Conservation (phyloP, 2,797 vertebrate genomes). For the Sarcophilus harrisii region DNA sequence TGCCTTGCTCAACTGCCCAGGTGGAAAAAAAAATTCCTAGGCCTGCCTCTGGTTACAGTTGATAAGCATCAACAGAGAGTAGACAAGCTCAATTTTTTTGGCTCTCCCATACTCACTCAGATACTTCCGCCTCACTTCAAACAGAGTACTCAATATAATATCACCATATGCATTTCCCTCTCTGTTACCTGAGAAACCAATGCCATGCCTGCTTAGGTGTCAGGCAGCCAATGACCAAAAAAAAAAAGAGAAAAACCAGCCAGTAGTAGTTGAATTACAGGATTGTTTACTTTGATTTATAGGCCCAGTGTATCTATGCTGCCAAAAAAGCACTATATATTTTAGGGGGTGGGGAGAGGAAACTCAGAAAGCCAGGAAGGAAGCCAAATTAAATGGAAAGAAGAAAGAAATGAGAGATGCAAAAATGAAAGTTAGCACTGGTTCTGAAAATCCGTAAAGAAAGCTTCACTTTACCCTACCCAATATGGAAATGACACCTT, state of each 20-base stretch:
- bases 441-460: background rate
- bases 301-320: background rate
- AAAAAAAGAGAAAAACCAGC: background rate
- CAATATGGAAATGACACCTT: background rate
- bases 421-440: background rate
- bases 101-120: background rate
- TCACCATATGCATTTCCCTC: background rate
- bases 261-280: background rate
- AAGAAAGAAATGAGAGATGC: background rate
- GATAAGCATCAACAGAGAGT: background rate
- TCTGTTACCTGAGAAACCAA: background rate
- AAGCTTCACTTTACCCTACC: background rate
- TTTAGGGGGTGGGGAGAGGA: background rate
- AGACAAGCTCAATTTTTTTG: background rate
- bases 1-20: background rate
- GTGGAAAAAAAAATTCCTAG: background rate
- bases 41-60: background rate
- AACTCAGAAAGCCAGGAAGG: background rate
- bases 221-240: background rate
- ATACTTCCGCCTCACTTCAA: background rate
- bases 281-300: background rate
- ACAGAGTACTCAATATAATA: background rate
- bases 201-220: background rate
- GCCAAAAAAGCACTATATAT: background rate
- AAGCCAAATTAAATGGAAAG: background rate